A percentile compares a stretch with the other conserved stretches of the same genome.
These are phyloP conservation scores for Condylostylus longicornis DNA, from an alignment of 1,140 invertebrate genomes.

Conservation along the genomic window DNA sequence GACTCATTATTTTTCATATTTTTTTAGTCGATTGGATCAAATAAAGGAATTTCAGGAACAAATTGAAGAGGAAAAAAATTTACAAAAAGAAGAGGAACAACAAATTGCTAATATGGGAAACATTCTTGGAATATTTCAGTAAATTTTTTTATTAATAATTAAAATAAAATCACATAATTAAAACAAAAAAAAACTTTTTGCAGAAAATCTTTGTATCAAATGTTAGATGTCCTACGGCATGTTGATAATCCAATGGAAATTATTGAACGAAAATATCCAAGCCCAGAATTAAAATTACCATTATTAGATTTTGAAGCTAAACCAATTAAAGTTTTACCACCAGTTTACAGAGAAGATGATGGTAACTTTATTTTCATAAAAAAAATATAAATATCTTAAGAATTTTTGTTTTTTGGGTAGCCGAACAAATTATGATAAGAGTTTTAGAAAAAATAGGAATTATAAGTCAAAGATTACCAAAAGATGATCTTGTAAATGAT, in stretches of 20 bases:
- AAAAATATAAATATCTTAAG: too few species aligned
- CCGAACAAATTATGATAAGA: too few species aligned
- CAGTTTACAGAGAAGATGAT: constrained; percentile 23
- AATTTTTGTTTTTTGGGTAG: too few species aligned
- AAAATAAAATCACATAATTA: background rate
- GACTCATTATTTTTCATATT: background rate
- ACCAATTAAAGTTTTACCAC: constrained; percentile 22
- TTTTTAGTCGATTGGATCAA: constrained; percentile 15
- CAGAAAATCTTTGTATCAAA: constrained; percentile 21
- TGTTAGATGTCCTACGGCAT: constrained; percentile 21
- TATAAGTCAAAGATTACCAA: too few species aligned
- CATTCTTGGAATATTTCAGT: too few species aligned
- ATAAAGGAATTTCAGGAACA: constrained; percentile 17
- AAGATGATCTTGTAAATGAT: too few species aligned
- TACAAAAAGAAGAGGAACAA: constrained; percentile 6
- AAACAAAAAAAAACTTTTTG: background rate
- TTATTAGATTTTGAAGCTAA: constrained; percentile 27
- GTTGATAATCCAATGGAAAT: constrained; percentile 19
- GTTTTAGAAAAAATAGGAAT: too few species aligned
- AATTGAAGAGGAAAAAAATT: constrained; percentile 8
- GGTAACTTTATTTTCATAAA: constrained; percentile 9
- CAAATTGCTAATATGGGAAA: background rate
- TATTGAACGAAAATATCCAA: constrained; percentile 19
- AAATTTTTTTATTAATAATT: background rate
- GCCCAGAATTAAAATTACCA: constrained; percentile 22